These are phyloP conservation scores for Rhagonycha fulva DNA, from an alignment of 2,888 invertebrate species.

Conservation along the genomic window DNA sequence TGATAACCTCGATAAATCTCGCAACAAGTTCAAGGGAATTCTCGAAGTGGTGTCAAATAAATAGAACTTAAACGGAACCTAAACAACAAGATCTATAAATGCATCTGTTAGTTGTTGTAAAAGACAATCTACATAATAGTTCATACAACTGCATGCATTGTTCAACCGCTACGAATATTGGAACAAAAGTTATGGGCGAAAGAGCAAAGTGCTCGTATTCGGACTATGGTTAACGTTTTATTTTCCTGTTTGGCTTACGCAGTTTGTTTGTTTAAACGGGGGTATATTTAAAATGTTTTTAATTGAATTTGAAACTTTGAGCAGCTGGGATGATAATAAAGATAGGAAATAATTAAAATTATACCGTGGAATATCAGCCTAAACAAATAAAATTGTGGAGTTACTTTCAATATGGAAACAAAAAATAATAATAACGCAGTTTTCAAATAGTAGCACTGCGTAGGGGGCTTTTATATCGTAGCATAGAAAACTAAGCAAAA, in stretches of 20 bases:
- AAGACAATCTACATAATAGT: not conserved
- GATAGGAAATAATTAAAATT: not conserved
- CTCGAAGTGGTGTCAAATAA: not conserved
- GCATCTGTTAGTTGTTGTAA: not conserved
- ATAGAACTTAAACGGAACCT: not conserved
- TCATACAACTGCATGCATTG: not conserved
- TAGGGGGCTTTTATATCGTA: not conserved
- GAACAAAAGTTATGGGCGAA: not conserved
- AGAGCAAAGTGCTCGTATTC: not conserved
- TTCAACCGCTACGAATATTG: not conserved
- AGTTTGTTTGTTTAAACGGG: not conserved
- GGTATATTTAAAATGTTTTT: not conserved
- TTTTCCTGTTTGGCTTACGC: not conserved
- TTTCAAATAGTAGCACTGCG: not conserved
- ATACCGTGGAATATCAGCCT: not conserved
- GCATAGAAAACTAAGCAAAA: not conserved
- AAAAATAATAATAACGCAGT: not conserved
- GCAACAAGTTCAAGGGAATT: not conserved
- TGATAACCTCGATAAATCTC: not conserved
- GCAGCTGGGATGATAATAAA: not conserved
- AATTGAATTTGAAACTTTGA: not conserved
- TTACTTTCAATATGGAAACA: not conserved
- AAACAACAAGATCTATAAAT: not conserved
- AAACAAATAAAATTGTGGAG: not conserved
- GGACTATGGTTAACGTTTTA: not conserved